These are phyloP conservation scores for Pontoporia blainvillei DNA, from an alignment of 2,113 vertebrate species.

Conservation along the genomic window DNA sequence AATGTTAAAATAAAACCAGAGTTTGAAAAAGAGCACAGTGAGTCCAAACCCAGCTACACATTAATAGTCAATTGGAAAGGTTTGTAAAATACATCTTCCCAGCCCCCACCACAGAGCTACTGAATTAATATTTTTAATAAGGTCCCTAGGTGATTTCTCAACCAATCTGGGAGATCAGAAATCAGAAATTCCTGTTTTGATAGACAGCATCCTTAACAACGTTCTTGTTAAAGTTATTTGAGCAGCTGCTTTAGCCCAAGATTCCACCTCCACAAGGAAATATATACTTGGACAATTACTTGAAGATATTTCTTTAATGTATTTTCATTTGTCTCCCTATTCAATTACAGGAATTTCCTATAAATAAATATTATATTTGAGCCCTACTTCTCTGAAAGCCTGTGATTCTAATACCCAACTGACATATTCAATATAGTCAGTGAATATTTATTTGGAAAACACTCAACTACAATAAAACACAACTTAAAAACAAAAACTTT, in stretches of 20 bases:
- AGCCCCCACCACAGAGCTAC: neutral
- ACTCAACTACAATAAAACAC: slow-evolving; percentile 37
- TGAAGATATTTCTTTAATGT: neutral
- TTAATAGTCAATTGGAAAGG: neutral
- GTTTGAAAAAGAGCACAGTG: neutral
- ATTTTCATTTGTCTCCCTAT: neutral
- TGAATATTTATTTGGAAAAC: slow-evolving; percentile 59
- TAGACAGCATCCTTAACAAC: neutral
- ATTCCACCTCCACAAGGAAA: slow-evolving; percentile 10
- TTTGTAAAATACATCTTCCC: neutral
- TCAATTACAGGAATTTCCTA: neutral
- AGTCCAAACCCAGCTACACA: neutral
- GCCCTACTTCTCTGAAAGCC: neutral
- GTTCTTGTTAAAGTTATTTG: neutral
- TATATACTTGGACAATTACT: neutral
- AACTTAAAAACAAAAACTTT: slow-evolving; percentile 65
- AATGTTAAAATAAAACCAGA: slow-evolving; percentile 7
- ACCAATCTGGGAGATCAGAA: slow-evolving; percentile 11
- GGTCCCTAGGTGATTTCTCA: neutral
- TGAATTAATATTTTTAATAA: slow-evolving; percentile 19
- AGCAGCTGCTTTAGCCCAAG: neutral
- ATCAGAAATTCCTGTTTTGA: neutral
- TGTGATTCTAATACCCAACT: slow-evolving; percentile 22
- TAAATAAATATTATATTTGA: slow-evolving; percentile 46
- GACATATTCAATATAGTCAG: slow-evolving; percentile 40